Evolutionary conservation across 2,888 invertebrate genomes (phyloP).

Genomic region (Mylabris sibirica): DNA sequence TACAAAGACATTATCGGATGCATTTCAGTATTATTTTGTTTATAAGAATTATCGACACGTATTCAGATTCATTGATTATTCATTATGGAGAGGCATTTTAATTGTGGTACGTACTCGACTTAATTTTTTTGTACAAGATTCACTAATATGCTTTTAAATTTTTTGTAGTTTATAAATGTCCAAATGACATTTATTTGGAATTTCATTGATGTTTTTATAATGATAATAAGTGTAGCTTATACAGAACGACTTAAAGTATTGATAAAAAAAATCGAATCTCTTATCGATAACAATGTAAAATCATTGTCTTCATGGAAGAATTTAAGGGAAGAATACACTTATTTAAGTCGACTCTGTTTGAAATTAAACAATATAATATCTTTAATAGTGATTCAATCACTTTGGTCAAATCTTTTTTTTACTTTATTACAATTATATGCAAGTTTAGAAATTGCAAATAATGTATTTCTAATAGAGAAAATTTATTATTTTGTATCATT

Average conservation of each 20-base stretch:
- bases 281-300: not conserved
- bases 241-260: not conserved
- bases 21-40: constrained; percentile 15
- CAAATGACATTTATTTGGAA: constrained; percentile 16
- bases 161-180: not conserved
- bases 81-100: constrained; percentile 23
- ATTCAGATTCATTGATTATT: constrained; percentile 18
- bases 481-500: not conserved
- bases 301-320: constrained; percentile 12
- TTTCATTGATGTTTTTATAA: constrained; percentile 15
- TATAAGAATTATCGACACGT: constrained; percentile 11
- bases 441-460: not conserved
- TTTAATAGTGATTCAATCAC: constrained; percentile 10
- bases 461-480: not conserved
- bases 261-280: not conserved
- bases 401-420: constrained; percentile 14
- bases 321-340: constrained; percentile 19
- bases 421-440: constrained; percentile 21
- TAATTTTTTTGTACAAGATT: not conserved
- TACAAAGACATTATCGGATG: constrained; percentile 14
- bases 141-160: too few relatives aligned
- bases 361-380: constrained; percentile 15
- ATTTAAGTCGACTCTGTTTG: constrained; percentile 3
- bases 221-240: constrained; percentile 16
- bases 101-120: constrained; percentile 12